Evolutionary conservation across 1,140 invertebrate genomes (phyloP).

Genomic region (Eubasilissa regina): DNA sequence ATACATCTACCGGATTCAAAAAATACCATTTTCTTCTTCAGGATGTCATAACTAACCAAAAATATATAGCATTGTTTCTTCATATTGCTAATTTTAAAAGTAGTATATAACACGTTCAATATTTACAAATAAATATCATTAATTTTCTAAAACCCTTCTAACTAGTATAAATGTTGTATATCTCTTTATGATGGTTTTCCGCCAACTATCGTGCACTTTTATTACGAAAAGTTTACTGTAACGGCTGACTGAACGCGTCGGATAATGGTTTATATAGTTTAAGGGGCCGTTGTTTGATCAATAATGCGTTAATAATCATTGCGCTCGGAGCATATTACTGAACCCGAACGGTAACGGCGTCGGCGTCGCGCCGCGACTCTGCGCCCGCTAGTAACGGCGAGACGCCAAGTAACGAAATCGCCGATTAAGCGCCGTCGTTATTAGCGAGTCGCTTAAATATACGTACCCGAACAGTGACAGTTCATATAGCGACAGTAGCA

Average conservation of each 20-base stretch:
- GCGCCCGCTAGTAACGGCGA: constrained; percentile 18
- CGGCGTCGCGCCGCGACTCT: constrained; percentile 4
- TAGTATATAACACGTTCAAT: too few relatives aligned
- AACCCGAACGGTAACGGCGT: constrained; percentile 16
- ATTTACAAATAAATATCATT: too few relatives aligned
- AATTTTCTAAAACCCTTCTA: too few relatives aligned
- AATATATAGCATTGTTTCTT: too few relatives aligned
- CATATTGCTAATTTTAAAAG: too few relatives aligned
- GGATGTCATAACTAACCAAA: too few relatives aligned
- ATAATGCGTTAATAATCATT: constrained; percentile 61
- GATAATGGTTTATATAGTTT: constrained; percentile 43
- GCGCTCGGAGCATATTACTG: constrained; percentile 43
- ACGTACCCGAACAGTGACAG: too few relatives aligned
- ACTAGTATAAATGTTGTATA: too few relatives aligned
- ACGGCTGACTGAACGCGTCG: constrained; percentile 45
- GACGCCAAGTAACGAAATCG: constrained; percentile 25
- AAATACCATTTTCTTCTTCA: too few relatives aligned
- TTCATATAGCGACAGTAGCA: too few relatives aligned
- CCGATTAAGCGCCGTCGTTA: constrained; percentile 25
- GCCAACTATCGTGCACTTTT: constrained; percentile 27
- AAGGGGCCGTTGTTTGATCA: constrained; percentile 58
- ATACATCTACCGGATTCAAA: too few relatives aligned
- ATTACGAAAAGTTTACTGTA: constrained; percentile 45
- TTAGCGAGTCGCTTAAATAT: background rate
- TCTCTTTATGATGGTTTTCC: background rate